Conservation (phyloP, 2,888 invertebrate species). For the Cantharis flavilabris region DNA sequence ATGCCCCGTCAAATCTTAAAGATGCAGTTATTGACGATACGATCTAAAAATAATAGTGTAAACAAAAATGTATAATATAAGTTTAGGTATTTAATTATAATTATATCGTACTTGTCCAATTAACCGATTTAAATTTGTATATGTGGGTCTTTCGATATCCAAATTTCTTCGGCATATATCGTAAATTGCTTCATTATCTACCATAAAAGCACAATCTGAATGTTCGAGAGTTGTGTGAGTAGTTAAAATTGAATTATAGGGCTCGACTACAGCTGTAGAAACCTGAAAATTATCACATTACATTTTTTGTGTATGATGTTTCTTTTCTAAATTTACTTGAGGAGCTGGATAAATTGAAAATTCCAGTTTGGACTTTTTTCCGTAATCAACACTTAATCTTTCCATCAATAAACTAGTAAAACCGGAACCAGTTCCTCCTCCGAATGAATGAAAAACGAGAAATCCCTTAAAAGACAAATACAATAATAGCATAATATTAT, state of each 20-base stretch:
- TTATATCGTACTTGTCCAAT: constrained; percentile 67
- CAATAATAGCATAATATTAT: too few relatives aligned
- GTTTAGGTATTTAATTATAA: not conserved
- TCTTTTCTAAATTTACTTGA: constrained; percentile 63
- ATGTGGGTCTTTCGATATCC: constrained; percentile 83
- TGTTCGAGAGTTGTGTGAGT: constrained; percentile 89
- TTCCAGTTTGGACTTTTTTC: constrained; percentile 91
- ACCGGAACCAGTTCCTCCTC: constrained; percentile 88
- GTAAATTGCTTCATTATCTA: constrained; percentile 88
- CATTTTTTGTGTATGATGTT: not conserved
- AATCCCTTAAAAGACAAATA: constrained; percentile 68
- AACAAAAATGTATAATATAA: not conserved
- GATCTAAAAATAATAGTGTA: constrained; percentile 62
- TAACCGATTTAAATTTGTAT: constrained; percentile 84
- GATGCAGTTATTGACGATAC: constrained; percentile 94
- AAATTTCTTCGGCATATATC: constrained; percentile 87
- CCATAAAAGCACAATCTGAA: constrained; percentile 90
- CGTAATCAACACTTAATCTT: constrained; percentile 87
- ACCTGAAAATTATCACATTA: constrained; percentile 61
- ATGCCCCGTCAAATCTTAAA: constrained; percentile 87
- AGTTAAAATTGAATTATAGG: constrained; percentile 91
- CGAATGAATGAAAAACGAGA: constrained; percentile 92
- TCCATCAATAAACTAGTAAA: constrained; percentile 94
- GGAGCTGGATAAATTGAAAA: constrained; percentile 96
- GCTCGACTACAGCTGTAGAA: constrained; percentile 81